These are phyloP conservation scores for Dryobota labecula DNA, from an alignment of 2,888 invertebrate genomes.

Conservation along the genomic window DNA sequence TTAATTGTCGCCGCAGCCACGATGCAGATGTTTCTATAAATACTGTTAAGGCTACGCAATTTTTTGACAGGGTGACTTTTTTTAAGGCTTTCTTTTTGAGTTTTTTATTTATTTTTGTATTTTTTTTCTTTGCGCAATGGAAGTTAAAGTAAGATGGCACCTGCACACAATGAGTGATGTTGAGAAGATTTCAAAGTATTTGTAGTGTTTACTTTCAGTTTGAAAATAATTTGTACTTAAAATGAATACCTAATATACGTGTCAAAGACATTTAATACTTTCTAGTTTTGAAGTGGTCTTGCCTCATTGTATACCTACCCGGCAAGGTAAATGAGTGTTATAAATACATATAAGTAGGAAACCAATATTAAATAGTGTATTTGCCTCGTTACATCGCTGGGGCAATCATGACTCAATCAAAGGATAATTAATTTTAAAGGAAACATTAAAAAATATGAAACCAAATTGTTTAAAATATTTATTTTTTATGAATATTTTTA, in stretches of 20 bases:
- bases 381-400: background rate
- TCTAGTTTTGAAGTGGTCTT: background rate
- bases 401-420: background rate
- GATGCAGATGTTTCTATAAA: slow-evolving; percentile 62
- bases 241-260: background rate
- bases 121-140: background rate
- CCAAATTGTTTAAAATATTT: slow-evolving; percentile 13
- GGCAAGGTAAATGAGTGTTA: background rate
- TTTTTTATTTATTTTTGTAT: slow-evolving; percentile 1
- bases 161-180: too few relatives aligned
- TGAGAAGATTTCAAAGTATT: too few relatives aligned
- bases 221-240: background rate
- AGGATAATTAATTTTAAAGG: background rate
- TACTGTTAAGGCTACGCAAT: slow-evolving; percentile 22
- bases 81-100: slow-evolving; percentile 14
- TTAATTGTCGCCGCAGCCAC: slow-evolving; percentile 64
- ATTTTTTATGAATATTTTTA: slow-evolving; percentile 35
- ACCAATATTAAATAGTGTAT: background rate
- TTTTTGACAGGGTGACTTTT: slow-evolving; percentile 40
- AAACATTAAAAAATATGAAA: background rate
- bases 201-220: too few relatives aligned
- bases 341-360: background rate
- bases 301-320: background rate
- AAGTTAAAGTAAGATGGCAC: too few relatives aligned
- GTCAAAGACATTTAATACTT: background rate